Conservation (phyloP, 1,140 invertebrate genomes). For the Diorhabda carinulata region DNA sequence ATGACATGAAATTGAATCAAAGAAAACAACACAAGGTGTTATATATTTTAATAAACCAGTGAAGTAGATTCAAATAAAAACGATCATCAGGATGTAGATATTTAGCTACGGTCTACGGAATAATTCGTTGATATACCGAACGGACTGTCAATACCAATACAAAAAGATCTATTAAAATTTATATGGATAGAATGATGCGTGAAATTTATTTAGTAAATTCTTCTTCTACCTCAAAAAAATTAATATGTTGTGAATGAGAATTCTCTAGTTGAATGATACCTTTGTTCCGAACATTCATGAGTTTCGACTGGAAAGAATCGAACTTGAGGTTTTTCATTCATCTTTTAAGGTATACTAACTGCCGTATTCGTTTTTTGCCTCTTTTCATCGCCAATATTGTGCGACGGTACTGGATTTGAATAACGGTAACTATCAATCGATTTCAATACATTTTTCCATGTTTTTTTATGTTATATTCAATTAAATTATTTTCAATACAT, state of each 20-base stretch:
- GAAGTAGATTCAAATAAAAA: conserved; percentile 1
- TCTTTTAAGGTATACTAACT: background rate
- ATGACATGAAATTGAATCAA: conserved; percentile 2
- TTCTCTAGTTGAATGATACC: background rate
- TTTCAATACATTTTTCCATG: too few species aligned
- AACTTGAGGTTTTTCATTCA: background rate
- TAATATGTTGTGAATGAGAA: conserved; percentile 2
- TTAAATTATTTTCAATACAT: too few species aligned
- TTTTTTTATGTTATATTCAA: too few species aligned
- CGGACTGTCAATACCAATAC: background rate
- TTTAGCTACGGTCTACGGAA: background rate
- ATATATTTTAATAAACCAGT: background rate
- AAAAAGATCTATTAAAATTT: conserved; percentile 3
- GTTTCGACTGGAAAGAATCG: background rate
- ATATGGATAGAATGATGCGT: conserved; percentile 2
- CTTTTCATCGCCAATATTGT: too few species aligned
- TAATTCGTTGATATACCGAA: background rate
- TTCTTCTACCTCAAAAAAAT: background rate
- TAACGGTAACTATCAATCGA: too few species aligned
- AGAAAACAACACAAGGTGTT: background rate
- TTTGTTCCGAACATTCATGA: background rate
- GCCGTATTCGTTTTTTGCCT: too few species aligned
- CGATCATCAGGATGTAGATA: background rate
- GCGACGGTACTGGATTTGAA: too few species aligned
- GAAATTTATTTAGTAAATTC: conserved; percentile 3